Conservation (phyloP, 2,797 vertebrate genomes). For the Mus spretus region DNA sequence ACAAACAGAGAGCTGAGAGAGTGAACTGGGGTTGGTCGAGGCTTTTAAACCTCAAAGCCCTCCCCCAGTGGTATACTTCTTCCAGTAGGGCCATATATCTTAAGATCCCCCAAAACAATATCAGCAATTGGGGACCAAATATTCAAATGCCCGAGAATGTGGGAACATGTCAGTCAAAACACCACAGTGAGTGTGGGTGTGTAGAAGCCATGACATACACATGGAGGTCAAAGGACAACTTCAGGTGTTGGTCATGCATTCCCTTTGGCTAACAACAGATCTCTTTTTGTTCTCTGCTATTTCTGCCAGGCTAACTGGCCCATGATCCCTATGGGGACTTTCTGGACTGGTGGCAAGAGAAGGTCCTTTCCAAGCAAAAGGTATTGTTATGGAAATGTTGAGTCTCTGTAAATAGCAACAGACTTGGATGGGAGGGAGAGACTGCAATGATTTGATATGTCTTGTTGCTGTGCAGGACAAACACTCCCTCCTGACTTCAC, state of each 20-base stretch:
- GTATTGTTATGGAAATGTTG: constrained; percentile 73
- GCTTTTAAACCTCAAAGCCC: neutral
- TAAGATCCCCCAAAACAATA: neutral
- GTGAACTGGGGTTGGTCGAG: neutral
- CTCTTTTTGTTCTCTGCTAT: neutral
- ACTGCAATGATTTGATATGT: constrained; percentile 68
- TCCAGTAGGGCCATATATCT: neutral
- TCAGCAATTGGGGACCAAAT: neutral
- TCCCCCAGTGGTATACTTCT: neutral
- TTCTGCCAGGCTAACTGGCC: neutral
- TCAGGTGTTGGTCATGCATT: neutral
- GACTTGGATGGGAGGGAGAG: constrained; percentile 67
- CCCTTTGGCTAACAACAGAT: neutral
- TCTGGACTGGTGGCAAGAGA: neutral
- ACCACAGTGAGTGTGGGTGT: neutral
- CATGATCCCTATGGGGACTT: neutral
- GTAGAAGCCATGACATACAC: neutral
- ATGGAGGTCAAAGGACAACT: neutral
- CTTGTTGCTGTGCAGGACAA: constrained; percentile 69
- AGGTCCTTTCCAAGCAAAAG: constrained; percentile 29
- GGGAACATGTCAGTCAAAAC: neutral
- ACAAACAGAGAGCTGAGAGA: neutral
- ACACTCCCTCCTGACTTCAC: constrained; percentile 68
- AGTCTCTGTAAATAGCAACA: constrained; percentile 78
- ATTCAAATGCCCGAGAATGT: neutral